Evolutionary conservation across 2,888 invertebrate species (phyloP).

Genomic region (Hoplodrina ambigua): DNA sequence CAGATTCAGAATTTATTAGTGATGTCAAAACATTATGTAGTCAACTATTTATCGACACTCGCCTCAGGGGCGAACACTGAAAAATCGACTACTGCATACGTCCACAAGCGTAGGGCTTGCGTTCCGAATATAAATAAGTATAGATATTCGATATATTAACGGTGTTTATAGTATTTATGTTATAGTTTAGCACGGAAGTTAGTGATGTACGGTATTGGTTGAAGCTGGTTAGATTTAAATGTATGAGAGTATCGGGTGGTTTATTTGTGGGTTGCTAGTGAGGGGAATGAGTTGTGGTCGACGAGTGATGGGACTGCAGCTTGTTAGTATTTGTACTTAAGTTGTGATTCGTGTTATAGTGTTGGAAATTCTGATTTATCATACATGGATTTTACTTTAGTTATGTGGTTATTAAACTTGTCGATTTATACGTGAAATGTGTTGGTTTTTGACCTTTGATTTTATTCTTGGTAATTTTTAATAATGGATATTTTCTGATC

Average conservation of each 20-base stretch:
- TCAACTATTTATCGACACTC: conserved; percentile 68
- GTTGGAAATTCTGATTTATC: conserved; percentile 19
- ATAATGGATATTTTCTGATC: too few species aligned
- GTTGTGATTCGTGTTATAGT: conserved; percentile 33
- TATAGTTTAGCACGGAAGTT: conserved; percentile 50
- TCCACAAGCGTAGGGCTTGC: conserved; percentile 63
- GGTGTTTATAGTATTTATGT: conserved; percentile 57
- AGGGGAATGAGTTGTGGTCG: conserved; percentile 46
- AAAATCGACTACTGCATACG: conserved; percentile 68
- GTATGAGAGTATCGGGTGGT: conserved; percentile 25
- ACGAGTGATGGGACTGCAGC: conserved; percentile 29
- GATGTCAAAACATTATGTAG: conserved; percentile 72
- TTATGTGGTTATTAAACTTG: conserved; percentile 10
- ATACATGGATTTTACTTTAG: not conserved
- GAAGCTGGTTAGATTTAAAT: conserved; percentile 40
- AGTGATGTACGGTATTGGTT: conserved; percentile 53
- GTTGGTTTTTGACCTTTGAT: not conserved
- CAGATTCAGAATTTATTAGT: conserved; percentile 69
- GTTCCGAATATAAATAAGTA: conserved; percentile 59
- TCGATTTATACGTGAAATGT: not conserved
- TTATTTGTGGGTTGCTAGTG: conserved; percentile 47
- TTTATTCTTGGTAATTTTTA: not conserved
- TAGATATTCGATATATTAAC: conserved; percentile 61
- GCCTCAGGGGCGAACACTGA: conserved; percentile 68
- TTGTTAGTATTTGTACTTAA: conserved; percentile 23